Conservation (phyloP, 1,140 invertebrate species). For the Mamestra configurata region DNA sequence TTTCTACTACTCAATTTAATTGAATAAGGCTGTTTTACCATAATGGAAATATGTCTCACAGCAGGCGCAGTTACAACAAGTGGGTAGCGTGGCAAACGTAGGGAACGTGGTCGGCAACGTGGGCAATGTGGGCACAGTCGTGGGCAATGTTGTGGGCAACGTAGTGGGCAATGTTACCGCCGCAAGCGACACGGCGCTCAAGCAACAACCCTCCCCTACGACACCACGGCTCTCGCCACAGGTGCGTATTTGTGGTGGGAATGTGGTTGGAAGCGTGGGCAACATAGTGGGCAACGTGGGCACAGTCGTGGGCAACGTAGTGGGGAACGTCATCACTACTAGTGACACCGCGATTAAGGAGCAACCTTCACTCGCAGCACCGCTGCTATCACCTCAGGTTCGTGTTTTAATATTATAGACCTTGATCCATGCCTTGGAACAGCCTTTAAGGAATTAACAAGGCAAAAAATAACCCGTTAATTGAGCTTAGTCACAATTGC, state of each 20-base stretch:
- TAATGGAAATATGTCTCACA: slow-evolving; percentile 54
- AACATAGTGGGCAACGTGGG: slow-evolving; percentile 33
- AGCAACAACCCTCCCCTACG: slow-evolving; percentile 78
- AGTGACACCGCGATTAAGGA: slow-evolving; percentile 20
- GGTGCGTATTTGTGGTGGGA: slow-evolving; percentile 56
- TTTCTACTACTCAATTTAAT: no score
- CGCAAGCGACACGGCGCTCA: slow-evolving; percentile 66
- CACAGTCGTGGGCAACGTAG: slow-evolving; percentile 33
- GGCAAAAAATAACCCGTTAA: not conserved
- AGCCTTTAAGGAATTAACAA: not conserved
- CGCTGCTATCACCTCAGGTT: slow-evolving; percentile 11
- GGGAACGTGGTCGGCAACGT: slow-evolving; percentile 65
- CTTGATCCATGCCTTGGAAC: not conserved
- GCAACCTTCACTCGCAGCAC: not conserved
- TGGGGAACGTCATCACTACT: slow-evolving; percentile 33
- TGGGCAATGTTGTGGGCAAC: slow-evolving; percentile 55
- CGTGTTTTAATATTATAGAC: not conserved
- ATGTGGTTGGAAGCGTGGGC: slow-evolving; percentile 31
- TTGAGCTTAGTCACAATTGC: not conserved
- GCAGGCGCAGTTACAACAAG: slow-evolving; percentile 82
- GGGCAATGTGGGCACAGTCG: slow-evolving; percentile 58
- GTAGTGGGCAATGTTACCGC: slow-evolving; percentile 66
- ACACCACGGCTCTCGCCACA: slow-evolving; percentile 77
- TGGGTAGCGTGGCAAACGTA: slow-evolving; percentile 58
- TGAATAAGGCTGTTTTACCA: no score